Conservation (phyloP, 2,888 invertebrate species). For the Gryllus longicercus region DNA sequence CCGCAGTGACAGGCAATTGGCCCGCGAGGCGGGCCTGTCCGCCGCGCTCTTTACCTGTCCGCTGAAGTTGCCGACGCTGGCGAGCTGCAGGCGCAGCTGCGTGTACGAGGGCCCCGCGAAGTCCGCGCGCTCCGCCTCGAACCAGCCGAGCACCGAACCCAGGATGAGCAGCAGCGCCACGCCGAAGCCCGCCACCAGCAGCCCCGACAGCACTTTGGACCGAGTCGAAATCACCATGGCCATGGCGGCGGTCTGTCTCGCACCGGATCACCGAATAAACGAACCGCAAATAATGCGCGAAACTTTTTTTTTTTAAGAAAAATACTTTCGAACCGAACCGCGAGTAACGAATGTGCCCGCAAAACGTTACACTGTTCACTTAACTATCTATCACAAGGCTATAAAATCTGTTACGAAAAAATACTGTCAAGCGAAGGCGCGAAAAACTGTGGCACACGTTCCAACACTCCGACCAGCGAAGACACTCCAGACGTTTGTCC, state of each 20-base stretch:
- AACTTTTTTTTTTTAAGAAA: too few relatives aligned
- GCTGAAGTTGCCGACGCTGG: conserved; percentile 21
- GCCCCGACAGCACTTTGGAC: conserved; percentile 58
- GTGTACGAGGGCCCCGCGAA: conserved; percentile 32
- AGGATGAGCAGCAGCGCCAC: conserved; percentile 43
- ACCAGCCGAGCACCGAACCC: conserved; percentile 57
- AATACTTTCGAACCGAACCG: too few relatives aligned
- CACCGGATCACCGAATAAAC: too few relatives aligned
- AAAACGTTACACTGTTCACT: too few relatives aligned
- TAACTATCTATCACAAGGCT: too few relatives aligned
- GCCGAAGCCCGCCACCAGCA: conserved; percentile 49
- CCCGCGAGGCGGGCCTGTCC: too few relatives aligned
- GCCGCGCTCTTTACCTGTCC: background rate
- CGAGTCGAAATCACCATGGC: conserved; percentile 65
- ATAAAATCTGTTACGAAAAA: background rate
- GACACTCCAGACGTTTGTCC: background rate
- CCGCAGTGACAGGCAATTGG: too few relatives aligned
- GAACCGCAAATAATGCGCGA: too few relatives aligned
- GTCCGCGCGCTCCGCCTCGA: conserved; percentile 45
- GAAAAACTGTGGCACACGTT: background rate
- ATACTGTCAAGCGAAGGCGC: conserved; percentile 6
- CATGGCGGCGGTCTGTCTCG: conserved; percentile 47
- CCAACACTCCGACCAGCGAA: background rate
- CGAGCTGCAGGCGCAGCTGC: conserved; percentile 29
- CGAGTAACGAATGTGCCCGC: too few relatives aligned